Evolutionary conservation across 2,888 invertebrate species (phyloP), one percentile per base, ranked within the genome.

Genomic region (Stramonita haemastoma): DNA sequence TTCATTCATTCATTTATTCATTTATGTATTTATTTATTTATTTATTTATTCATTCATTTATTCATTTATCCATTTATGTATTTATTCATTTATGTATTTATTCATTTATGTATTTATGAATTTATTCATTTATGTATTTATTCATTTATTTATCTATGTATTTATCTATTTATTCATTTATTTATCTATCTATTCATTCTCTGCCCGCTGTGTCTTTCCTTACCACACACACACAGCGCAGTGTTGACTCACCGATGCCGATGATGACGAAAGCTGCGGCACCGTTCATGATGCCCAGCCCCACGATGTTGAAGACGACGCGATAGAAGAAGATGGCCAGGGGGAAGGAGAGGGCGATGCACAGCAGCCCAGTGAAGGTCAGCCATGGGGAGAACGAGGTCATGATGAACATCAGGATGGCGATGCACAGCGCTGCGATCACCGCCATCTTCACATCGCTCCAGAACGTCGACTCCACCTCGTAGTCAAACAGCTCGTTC

Each of bases 251-350:
- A 95, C 95, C 95, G 70, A 95, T 95, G n/a, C 95, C 95, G 90
- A 95, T 94, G 77, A 95, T 95, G 57, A 95, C 94, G 92, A 95
- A 95, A 2, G 95, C 95, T 34, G 95, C 95, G 26, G 94, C 95
- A 57, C 95, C 95, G 91, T 95, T 95, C 29, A 95, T 93, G 29
- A 95, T 95, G 13, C 95, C 95, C 19, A 95, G 91, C 1, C 93
- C 93, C 19, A 92, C 90, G 56, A 95, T 93, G 36, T 92, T 91
- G 91, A 94, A 95, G 60, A 94, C 94, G 57, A 93, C 93, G 22
- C 94, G 92, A 91, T 95, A 95, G 92, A 94, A 94, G 92, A 94
- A 95, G 84, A 95, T 91, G 2, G 95, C 94, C 19, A 95, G 91
- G 5, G 95, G 95, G 86, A 95, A 95, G 91, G 95, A 94, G 77